Percentiles rank a stretch among this genome's conserved stretches.
These are phyloP conservation scores for Pinna nobilis DNA, from an alignment of 1,140 invertebrate genomes.

Conservation along the genomic window DNA sequence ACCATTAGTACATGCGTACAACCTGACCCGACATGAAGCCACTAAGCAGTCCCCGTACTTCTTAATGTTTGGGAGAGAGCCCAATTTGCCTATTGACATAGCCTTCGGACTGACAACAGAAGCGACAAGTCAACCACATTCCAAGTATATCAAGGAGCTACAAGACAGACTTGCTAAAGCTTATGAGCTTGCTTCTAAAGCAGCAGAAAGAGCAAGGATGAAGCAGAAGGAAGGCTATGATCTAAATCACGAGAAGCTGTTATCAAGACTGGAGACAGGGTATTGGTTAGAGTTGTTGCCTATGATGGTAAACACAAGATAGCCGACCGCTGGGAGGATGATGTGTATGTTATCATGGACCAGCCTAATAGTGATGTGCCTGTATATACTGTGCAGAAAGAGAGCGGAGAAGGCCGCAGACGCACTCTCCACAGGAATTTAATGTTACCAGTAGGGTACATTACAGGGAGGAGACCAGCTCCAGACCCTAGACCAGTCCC, in stretches of 20 bases:
- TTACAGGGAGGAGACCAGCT: background rate
- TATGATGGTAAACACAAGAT: constrained; percentile 37
- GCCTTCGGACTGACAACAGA: background rate
- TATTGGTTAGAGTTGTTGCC: constrained; percentile 25
- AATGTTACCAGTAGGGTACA: constrained; percentile 19
- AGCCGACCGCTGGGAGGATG: constrained; percentile 28
- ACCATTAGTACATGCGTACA: constrained; percentile 31
- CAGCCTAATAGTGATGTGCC: constrained; percentile 34
- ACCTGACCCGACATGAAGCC: background rate
- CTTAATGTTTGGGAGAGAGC: constrained; percentile 35
- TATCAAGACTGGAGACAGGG: constrained; percentile 34
- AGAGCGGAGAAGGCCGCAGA: background rate
- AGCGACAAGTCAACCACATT: too few species aligned
- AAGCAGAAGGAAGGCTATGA: background rate
- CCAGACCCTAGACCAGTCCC: constrained; percentile 11
- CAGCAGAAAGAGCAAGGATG: background rate
- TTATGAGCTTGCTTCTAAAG: background rate
- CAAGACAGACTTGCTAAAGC: background rate
- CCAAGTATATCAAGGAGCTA: background rate
- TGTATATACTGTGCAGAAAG: constrained; percentile 33
- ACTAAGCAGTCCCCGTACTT: constrained; percentile 15
- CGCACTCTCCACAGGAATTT: constrained; percentile 37
- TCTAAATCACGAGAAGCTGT: background rate
- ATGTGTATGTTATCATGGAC: constrained; percentile 21
- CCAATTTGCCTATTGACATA: constrained; percentile 18